Evolutionary conservation across 2,113 vertebrate species (phyloP).

Genomic region (Dipodomys merriami): DNA sequence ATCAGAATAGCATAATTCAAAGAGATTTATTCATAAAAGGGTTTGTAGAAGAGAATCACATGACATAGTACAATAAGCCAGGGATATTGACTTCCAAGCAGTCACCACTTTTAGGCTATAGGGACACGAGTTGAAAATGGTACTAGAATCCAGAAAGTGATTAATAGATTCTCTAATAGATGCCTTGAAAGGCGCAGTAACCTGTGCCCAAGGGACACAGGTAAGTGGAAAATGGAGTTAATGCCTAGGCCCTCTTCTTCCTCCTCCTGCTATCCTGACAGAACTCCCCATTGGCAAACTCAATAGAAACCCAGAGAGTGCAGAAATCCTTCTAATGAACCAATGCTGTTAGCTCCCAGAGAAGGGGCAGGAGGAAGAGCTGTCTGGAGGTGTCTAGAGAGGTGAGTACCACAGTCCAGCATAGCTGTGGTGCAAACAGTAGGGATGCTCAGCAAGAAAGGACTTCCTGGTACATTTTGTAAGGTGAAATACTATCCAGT

Average conservation of each 20-base stretch:
- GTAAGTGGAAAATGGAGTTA: background rate
- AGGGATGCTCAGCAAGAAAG: background rate
- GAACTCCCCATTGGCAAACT: background rate
- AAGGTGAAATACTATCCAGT: background rate
- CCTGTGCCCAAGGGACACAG: background rate
- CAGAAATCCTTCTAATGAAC: background rate
- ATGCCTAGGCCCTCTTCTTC: background rate
- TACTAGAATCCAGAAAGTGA: conserved; percentile 3
- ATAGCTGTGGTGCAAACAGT: background rate
- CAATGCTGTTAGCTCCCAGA: background rate
- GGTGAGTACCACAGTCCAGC: background rate
- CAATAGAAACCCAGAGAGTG: background rate
- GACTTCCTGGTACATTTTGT: background rate
- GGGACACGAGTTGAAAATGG: background rate
- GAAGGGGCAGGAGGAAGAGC: background rate
- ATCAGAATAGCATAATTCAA: background rate
- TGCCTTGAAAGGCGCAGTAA: background rate
- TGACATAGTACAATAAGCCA: background rate
- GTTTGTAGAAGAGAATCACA: background rate
- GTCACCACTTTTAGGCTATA: background rate
- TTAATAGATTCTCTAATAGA: background rate
- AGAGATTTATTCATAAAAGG: conserved; percentile 14
- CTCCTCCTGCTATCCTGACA: background rate
- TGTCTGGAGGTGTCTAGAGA: background rate
- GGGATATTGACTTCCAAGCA: background rate